Evolutionary conservation across 2,113 vertebrate genomes (phyloP), one percentile per base, ranked within the genome.

Genomic region (Tiliqua scincoides): DNA sequence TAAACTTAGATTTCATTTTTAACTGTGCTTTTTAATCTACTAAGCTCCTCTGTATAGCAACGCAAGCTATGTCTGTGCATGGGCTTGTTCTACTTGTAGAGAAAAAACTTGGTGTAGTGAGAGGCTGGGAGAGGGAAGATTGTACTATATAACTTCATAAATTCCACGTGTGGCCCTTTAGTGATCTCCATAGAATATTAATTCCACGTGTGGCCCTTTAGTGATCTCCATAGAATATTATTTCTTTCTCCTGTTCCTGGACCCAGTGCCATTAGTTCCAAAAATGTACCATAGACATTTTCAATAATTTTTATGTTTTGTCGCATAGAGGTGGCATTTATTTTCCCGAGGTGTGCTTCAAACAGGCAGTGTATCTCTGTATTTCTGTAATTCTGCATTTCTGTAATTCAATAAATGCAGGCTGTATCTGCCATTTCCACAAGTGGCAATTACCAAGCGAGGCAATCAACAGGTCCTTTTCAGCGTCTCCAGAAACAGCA

Each of bases 391-490:
- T 90, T 67, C 77, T 48, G 67, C 68, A 73, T 77, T 86, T 48
- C 59, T 52, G 52, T 92, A 93, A 94, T 93, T 93, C 90, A 92
- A 79, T 95, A 94, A 94, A 94, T 90, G 71, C 76, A 43, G 18
- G 7, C 79, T 92, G 79, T 79, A 83, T 11, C 61, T 89, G 88
- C 87, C 40, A 65, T 3, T 75, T 88, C 81, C 43, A 63, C 88
- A 94, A 63, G 80, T 83, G 91, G 84, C 54, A 91, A 93, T 94
- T 93, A 91, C 82, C 88, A 70, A 23, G 59, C 65, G 62, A 89
- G 65, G 88, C 88, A 91, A 93, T 87, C 94, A 90, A 92, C 91
- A 93, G 85, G 93, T 88, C 86, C 70, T 86, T 93, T 84, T 1
- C 65, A 85, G 54, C 54, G 61, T 75, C 89, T 91, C 93, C 78